Evolutionary conservation across 2,797 vertebrate species (phyloP).

Genomic region (Coccyzus lansbergi): DNA sequence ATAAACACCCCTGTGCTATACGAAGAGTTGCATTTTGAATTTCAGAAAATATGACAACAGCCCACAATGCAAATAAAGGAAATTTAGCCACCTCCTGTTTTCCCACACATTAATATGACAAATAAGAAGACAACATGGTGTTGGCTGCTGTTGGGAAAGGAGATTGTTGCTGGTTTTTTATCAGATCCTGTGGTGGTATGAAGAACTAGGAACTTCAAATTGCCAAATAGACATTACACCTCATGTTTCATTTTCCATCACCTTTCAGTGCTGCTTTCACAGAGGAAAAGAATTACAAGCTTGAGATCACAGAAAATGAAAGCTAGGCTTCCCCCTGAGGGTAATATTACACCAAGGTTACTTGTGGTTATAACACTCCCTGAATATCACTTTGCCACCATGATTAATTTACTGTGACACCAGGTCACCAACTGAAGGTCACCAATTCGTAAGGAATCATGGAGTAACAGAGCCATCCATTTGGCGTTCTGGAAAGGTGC

Average conservation of each 20-base stretch:
- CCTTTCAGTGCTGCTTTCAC: neutral
- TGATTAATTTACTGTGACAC: slow-evolving; percentile 64
- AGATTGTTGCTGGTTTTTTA: neutral
- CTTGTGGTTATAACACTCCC: slow-evolving; percentile 49
- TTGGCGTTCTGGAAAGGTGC: slow-evolving; percentile 43
- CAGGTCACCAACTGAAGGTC: slow-evolving; percentile 15
- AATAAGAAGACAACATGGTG: neutral
- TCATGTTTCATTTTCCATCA: slow-evolving; percentile 11
- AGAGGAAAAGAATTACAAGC: neutral
- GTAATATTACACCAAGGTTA: slow-evolving; percentile 48
- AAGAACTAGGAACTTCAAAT: neutral
- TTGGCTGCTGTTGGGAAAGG: neutral
- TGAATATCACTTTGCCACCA: slow-evolving; percentile 30
- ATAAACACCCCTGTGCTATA: neutral
- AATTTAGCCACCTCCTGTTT: neutral
- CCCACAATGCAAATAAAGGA: neutral
- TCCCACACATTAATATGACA: neutral
- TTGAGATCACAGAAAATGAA: slow-evolving; percentile 12
- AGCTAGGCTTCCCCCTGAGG: slow-evolving; percentile 28
- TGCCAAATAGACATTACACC: neutral
- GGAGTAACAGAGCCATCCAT: slow-evolving; percentile 30
- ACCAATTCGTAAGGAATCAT: slow-evolving; percentile 8
- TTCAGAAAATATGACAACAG: neutral
- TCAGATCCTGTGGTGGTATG: neutral
- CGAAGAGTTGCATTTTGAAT: neutral